phyloP scores from a whole-genome alignment of 2,797 vertebrate genomes.

The Acipenser ruthenus region DNA sequence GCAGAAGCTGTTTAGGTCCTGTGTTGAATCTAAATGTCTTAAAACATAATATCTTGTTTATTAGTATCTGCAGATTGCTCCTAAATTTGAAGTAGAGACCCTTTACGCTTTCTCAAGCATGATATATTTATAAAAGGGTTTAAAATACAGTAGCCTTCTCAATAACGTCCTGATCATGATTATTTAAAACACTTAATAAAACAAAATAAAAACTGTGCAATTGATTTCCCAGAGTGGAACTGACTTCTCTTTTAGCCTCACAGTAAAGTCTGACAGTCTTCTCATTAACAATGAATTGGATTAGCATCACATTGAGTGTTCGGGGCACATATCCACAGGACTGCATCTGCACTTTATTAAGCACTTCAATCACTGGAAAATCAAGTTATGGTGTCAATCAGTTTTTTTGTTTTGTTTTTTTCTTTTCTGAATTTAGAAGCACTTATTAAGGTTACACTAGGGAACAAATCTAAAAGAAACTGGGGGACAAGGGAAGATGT shows the following conservation, averaged over 20 bases:
- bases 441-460: not conserved
- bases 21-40: too few relatives aligned
- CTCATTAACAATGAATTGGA: slow-evolving; percentile 83
- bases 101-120: slow-evolving; percentile 58
- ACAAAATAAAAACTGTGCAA: slow-evolving; percentile 77
- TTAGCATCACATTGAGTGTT: slow-evolving; percentile 69
- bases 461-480: not conserved
- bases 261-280: slow-evolving; percentile 66
- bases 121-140: slow-evolving; percentile 44
- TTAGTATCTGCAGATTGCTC: too few relatives aligned
- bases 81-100: slow-evolving; percentile 25
- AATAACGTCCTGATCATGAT: slow-evolving; percentile 45
- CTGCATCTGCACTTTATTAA: slow-evolving; percentile 34
- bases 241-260: slow-evolving; percentile 63
- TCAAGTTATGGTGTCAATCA: slow-evolving; percentile 1
- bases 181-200: slow-evolving; percentile 70
- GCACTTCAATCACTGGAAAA: slow-evolving; percentile 20
- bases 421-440: not conserved
- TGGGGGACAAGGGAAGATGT: too few relatives aligned
- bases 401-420: not conserved
- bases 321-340: slow-evolving; percentile 35
- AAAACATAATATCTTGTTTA: too few relatives aligned
- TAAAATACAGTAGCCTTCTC: slow-evolving; percentile 55
- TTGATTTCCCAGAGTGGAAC: slow-evolving; percentile 76
- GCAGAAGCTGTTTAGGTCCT: too few relatives aligned